phyloP scores from a whole-genome alignment of 92 coral and sea anemone genomes.

The Heteractis magnifica region DNA sequence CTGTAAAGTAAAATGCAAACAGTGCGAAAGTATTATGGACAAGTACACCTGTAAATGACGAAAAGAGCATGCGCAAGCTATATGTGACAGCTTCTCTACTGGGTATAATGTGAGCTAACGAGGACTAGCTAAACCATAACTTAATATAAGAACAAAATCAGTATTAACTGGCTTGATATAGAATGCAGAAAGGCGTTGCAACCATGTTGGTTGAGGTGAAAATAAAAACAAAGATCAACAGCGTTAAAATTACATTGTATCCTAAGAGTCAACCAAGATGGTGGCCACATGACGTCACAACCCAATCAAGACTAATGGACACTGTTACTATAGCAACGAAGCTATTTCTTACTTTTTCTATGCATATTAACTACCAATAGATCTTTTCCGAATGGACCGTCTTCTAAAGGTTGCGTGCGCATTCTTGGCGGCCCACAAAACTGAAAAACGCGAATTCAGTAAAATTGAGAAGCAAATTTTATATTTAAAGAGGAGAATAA shows the following conservation, averaged over 20 bases:
- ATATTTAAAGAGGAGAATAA: too few species aligned
- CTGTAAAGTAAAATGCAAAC: slow-evolving; percentile 77
- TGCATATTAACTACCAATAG: too few species aligned
- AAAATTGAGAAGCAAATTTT: too few species aligned
- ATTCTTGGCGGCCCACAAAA: too few species aligned
- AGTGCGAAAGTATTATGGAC: slow-evolving; percentile 70
- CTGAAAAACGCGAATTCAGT: too few species aligned
- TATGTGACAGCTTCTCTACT: neutral
- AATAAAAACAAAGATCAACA: neutral
- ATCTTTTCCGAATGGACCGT: too few species aligned
- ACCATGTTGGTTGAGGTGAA: neutral
- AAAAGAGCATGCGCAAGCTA: neutral
- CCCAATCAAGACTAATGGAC: too few species aligned
- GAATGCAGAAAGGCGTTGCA: neutral
- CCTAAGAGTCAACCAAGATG: neutral
- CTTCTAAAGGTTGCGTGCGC: too few species aligned
- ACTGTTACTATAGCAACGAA: too few species aligned
- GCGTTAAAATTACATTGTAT: neutral
- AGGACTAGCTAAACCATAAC: neutral
- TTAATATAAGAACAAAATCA: neutral
- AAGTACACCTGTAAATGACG: slow-evolving; percentile 72
- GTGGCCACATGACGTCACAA: neutral
- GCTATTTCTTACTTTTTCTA: too few species aligned
- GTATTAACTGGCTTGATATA: neutral
- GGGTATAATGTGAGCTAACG: neutral